A percentile compares a stretch with the other conserved stretches of the same genome.
These are phyloP conservation scores for Listrodromus nycthemerus DNA, from an alignment of 2,888 invertebrate species.

Conservation along the genomic window DNA sequence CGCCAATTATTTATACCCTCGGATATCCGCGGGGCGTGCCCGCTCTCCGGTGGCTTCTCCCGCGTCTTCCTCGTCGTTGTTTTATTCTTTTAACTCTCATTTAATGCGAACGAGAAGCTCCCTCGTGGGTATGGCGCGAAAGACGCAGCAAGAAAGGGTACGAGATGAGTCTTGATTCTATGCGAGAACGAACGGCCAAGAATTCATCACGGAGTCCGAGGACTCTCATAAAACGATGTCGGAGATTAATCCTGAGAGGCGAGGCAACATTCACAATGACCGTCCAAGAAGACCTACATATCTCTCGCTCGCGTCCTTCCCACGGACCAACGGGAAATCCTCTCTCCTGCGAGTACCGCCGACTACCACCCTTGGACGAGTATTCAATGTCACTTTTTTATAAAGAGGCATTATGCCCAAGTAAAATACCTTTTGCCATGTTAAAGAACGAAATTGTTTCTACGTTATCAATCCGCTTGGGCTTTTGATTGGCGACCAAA, in stretches of 20 bases:
- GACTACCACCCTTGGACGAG: slow-evolving; percentile 50
- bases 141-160: slow-evolving; percentile 11
- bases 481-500: background rate
- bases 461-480: background rate
- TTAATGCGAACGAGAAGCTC: slow-evolving; percentile 37
- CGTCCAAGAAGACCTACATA: background rate
- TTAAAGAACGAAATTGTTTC: background rate
- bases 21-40: slow-evolving; percentile 56
- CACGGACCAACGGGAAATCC: slow-evolving; percentile 64
- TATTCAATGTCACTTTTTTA: slow-evolving; percentile 59
- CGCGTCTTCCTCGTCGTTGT: slow-evolving; percentile 1
- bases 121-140: slow-evolving; percentile 21
- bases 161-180: slow-evolving; percentile 42
- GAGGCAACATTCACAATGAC: slow-evolving; percentile 60
- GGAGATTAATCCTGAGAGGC: slow-evolving; percentile 62
- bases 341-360: slow-evolving; percentile 25
- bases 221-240: slow-evolving; percentile 62
- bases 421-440: background rate
- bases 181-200: slow-evolving; percentile 55
- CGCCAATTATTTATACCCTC: slow-evolving; percentile 64
- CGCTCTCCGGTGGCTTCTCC: slow-evolving; percentile 11
- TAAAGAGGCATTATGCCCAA: background rate
- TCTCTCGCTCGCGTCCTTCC: slow-evolving; percentile 50
- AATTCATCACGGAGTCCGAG: slow-evolving; percentile 61
- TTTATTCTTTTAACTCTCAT: slow-evolving; percentile 8